Evolutionary conservation across 2,113 vertebrate species (phyloP), one percentile per base, ranked within the genome.

Genomic region (Peromyscus polionotus): DNA sequence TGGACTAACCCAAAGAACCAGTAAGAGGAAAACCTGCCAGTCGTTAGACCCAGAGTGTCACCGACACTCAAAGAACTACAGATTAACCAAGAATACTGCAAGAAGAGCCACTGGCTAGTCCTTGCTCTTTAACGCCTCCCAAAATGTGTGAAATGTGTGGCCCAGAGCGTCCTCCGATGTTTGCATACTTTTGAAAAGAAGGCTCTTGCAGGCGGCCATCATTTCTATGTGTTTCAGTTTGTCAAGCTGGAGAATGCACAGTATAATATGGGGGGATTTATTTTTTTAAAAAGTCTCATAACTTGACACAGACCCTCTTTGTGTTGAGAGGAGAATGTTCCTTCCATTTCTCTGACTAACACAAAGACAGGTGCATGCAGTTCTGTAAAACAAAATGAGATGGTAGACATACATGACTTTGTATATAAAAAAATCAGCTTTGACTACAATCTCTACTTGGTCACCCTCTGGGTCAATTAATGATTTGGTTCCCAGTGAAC

Each of bases 331-430:
- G 11, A 90, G 26, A 39, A 1, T 16, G 36, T 63, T 67, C 76
- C 42, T 81, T 90, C 61, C 87, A 14, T 92, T 90, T 87, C 84
- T 87, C 63, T 16, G 94, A 79, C 76, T n/a, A 76, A 95, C 22
- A 28, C 39, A 67, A 28, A 61, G 48, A 42, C 45, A 92, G 28
- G 85, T 73, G 31, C 45, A 5, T 0, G 14, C 20, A 6, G 6
- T 2, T 10, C 22, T 26, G 1, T 63, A 36, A 39, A 61, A 67
- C 51, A 6, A 26, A 14, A 14, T 1, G n/a, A 72, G n/a, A 33
- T 6, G 7, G 45, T 10, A 20, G 26, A 13, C 16, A 17, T 2
- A 1, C 51, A 88, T 42, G 42, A 42, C 42, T 42, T 42, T 42
- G 42, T 42, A 42, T 42, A 42, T 42, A 42, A 42, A 42, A 42